Evolutionary conservation across 2,113 vertebrate species (phyloP).

Genomic region (Amazona vittata): DNA sequence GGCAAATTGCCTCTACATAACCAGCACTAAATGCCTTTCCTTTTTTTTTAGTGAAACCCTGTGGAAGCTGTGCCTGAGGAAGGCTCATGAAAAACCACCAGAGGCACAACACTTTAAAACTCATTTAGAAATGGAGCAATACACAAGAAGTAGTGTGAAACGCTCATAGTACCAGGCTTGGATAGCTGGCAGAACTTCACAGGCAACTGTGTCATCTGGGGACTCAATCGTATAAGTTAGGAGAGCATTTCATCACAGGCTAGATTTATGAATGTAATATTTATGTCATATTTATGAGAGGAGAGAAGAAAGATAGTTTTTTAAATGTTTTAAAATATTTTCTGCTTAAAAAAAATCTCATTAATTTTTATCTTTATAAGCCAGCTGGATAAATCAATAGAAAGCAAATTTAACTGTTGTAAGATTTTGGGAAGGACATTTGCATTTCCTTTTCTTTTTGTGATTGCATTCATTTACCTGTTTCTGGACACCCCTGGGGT

Average conservation of each 20-base stretch:
- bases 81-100: not conserved
- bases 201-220: not conserved
- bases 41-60: not conserved
- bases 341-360: not conserved
- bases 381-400: not conserved
- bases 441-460: not conserved
- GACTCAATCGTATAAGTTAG: not conserved
- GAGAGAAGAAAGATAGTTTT: not conserved
- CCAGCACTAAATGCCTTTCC: not conserved
- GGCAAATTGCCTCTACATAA: not conserved
- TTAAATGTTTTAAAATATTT: not conserved
- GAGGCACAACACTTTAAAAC: slow-evolving; percentile 36
- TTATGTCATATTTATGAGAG: not conserved
- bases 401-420: not conserved
- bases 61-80: not conserved
- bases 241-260: not conserved
- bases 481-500: not conserved
- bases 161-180: not conserved
- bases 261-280: slow-evolving; percentile 9
- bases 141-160: not conserved
- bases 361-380: not conserved
- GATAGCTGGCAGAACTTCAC: slow-evolving; percentile 32
- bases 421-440: not conserved
- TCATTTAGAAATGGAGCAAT: not conserved
- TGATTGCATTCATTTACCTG: not conserved